phyloP scores from a whole-genome alignment of 2,113 vertebrate genomes.

The Nothocercus julius region DNA sequence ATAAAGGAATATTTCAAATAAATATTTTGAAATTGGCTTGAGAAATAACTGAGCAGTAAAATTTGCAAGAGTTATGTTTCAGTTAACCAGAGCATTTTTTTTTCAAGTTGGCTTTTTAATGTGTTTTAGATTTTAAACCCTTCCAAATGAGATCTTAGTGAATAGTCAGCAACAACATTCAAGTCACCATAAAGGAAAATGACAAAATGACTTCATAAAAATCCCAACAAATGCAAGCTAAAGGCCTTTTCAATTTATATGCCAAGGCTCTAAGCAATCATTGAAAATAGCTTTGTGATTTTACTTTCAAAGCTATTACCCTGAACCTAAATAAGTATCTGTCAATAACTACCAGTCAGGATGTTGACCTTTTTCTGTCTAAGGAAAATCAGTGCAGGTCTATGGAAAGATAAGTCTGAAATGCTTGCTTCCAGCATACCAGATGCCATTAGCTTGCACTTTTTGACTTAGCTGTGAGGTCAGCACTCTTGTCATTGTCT shows the following conservation, averaged over 20 bases:
- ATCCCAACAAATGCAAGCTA: slow-evolving; percentile 41
- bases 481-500: background rate
- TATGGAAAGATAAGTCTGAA: background rate
- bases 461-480: background rate
- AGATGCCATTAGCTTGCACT: background rate
- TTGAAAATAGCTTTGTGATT: slow-evolving; percentile 35
- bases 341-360: slow-evolving; percentile 13
- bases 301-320: slow-evolving; percentile 51
- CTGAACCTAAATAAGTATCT: slow-evolving; percentile 26
- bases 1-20: background rate
- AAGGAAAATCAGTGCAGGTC: background rate
- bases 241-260: slow-evolving; percentile 48
- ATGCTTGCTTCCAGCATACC: background rate
- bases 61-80: background rate
- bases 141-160: slow-evolving; percentile 30
- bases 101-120: slow-evolving; percentile 11
- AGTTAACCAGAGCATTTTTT: background rate
- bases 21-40: background rate
- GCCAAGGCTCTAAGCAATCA: slow-evolving; percentile 24
- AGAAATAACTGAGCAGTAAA: background rate
- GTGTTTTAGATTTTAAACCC: slow-evolving; percentile 19
- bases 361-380: background rate
- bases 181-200: slow-evolving; percentile 23
- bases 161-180: slow-evolving; percentile 5
- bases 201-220: slow-evolving; percentile 45